Conservation (phyloP, 1,140 invertebrate species). For the Lanistes nyassanus region DNA sequence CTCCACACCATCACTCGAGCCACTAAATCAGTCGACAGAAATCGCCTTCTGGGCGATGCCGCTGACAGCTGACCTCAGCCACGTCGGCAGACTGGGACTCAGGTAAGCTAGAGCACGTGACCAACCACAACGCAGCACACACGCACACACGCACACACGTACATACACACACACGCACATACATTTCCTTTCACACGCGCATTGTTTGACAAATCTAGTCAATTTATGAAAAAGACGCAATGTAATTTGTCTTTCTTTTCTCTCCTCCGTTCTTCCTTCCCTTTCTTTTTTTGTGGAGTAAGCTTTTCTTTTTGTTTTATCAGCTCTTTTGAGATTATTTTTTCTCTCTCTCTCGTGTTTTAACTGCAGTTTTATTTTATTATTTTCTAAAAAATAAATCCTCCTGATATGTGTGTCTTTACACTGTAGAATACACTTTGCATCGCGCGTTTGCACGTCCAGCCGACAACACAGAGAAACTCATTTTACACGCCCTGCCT, state of each 20-base stretch:
- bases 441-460: too few relatives aligned
- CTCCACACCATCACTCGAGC: too few relatives aligned
- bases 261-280: slow-evolving; percentile 17
- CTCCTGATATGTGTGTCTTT: too few relatives aligned
- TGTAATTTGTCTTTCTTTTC: neutral
- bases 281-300: slow-evolving; percentile 25
- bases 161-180: slow-evolving; percentile 18
- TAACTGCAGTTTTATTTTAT: too few relatives aligned
- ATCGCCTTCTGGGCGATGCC: too few relatives aligned
- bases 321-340: neutral
- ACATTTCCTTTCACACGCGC: slow-evolving; percentile 15
- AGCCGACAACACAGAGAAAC: too few relatives aligned
- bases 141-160: slow-evolving; percentile 13
- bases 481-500: too few relatives aligned
- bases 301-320: neutral
- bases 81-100: neutral
- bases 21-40: too few relatives aligned
- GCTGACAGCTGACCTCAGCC: neutral
- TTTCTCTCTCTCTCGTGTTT: neutral
- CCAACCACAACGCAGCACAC: neutral
- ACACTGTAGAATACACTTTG: too few relatives aligned
- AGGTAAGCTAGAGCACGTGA: neutral
- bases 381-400: too few relatives aligned
- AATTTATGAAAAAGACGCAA: neutral
- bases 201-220: neutral